Evolutionary conservation across 2,888 invertebrate species (phyloP).

Genomic region (Drosophila sordidula): DNA sequence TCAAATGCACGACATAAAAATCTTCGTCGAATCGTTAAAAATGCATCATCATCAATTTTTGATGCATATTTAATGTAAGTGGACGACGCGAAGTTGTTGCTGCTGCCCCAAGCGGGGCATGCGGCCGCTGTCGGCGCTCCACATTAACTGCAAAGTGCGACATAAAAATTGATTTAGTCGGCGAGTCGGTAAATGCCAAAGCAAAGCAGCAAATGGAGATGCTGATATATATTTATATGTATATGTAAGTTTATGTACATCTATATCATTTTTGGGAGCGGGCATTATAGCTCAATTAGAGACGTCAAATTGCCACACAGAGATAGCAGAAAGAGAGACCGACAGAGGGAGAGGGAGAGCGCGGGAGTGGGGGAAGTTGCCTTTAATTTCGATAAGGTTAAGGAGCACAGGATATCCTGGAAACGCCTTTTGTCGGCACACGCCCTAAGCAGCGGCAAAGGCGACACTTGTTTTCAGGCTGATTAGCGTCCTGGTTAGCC

Average conservation of each 20-base stretch:
- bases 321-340: neutral
- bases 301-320: slow-evolving; percentile 30
- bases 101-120: slow-evolving; percentile 14
- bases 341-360: no score
- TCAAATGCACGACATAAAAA: slow-evolving; percentile 75
- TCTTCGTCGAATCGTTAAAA: slow-evolving; percentile 75
- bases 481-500: slow-evolving; percentile 56
- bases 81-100: slow-evolving; percentile 30
- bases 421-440: slow-evolving; percentile 39
- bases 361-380: neutral
- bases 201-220: slow-evolving; percentile 42
- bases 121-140: slow-evolving; percentile 38
- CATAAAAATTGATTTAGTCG: slow-evolving; percentile 78
- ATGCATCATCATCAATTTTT: slow-evolving; percentile 81
- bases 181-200: slow-evolving; percentile 58
- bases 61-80: slow-evolving; percentile 78
- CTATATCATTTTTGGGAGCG: slow-evolving; percentile 13
- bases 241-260: neutral
- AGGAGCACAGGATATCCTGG: slow-evolving; percentile 49
- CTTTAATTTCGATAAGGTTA: neutral
- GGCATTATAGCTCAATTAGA: slow-evolving; percentile 69
- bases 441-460: slow-evolving; percentile 17
- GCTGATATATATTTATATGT: slow-evolving; percentile 25
- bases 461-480: slow-evolving; percentile 1
- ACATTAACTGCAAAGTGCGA: slow-evolving; percentile 72